These are phyloP conservation scores for Tetranychus truncatus DNA, from an alignment of 2,888 invertebrate genomes.

Conservation along the genomic window DNA sequence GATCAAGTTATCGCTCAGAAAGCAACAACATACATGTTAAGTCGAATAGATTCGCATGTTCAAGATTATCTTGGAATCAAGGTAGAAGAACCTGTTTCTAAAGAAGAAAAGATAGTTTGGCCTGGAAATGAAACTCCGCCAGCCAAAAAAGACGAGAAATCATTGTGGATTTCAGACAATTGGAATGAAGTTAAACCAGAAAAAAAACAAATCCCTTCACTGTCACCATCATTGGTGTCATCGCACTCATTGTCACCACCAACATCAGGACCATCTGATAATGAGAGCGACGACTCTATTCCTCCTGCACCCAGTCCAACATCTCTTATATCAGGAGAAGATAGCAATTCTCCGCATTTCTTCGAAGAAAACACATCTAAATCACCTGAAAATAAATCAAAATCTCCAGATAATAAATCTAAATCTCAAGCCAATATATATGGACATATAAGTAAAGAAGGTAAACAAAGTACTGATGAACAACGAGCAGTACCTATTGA, in stretches of 20 bases:
- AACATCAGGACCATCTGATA: slow-evolving; percentile 20
- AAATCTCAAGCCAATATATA: not conserved
- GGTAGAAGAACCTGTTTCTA: not conserved
- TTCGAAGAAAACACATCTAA: not conserved
- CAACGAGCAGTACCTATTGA: slow-evolving; percentile 21
- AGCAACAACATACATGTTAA: slow-evolving; percentile 64
- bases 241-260: slow-evolving; percentile 7
- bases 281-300: slow-evolving; percentile 7
- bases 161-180: not conserved
- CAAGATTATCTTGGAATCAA: slow-evolving; percentile 61
- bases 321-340: not conserved
- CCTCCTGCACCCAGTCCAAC: slow-evolving; percentile 8
- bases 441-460: slow-evolving; percentile 18
- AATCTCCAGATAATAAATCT: not conserved
- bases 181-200: slow-evolving; percentile 29
- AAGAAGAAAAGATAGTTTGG: not conserved
- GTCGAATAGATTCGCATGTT: slow-evolving; percentile 73
- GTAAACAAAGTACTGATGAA: slow-evolving; percentile 17
- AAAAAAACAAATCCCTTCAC: slow-evolving; percentile 28
- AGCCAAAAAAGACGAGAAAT: not conserved
- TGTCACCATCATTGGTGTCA: slow-evolving; percentile 3
- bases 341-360: not conserved
- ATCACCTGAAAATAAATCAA: slow-evolving; percentile 6
- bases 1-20: slow-evolving; percentile 90
- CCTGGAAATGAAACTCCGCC: not conserved